Base-by-base conservation (phyloP, 2,797 vertebrate species). In the Pantherophis vulpinus region DNA sequence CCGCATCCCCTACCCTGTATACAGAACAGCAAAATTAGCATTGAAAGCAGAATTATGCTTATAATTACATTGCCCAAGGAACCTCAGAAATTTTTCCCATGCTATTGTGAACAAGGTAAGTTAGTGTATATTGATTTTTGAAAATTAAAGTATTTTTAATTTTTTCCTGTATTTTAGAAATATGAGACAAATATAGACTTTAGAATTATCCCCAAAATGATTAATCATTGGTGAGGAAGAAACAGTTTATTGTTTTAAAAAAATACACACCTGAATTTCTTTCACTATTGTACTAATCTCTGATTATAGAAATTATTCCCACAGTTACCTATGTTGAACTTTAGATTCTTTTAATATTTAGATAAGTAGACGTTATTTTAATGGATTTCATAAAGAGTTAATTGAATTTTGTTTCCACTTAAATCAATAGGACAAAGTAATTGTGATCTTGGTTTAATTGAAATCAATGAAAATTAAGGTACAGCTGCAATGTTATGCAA, bases 21-120 rank as follows among this genome's bases (percentile, higher is more conserved):
- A 91, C 91, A 70, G 87, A 94, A 86, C 86, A 94, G 63, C 94
- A 96, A 94, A 90, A 94, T 42, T 61, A 88, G 70, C 94, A 95
- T 86, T 95, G 93, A 95, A 88, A 83, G 93, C 90, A 93, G 5
- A 92, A 32, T 94, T 86, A 54, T 94, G 60, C 90, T 96, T 92
- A 60, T 93, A 90, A 91, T 79, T 86, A 90, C 95, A 90, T 94
- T 95, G 86, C 87, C 51, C 87, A 61, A 74, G 0, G 16, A 58
- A 92, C 70, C 90, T 83, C 90, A 93, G 14, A 58, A 88, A 1
- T 94, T 32, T 0, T 8, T 79, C 66, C 37, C n/a, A 95, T 95
- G 29, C 51, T 91, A 9, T 23, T 91, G 8, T 86, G 25, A 27
- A 59, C 32, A 86, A 74, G 9, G 13, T 56, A 55, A 74, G 4